A percentile compares a stretch with the other conserved stretches of the same genome.
Evolutionary conservation across 2,113 vertebrate species (phyloP).

Genomic region (Addax nasomaculatus): DNA sequence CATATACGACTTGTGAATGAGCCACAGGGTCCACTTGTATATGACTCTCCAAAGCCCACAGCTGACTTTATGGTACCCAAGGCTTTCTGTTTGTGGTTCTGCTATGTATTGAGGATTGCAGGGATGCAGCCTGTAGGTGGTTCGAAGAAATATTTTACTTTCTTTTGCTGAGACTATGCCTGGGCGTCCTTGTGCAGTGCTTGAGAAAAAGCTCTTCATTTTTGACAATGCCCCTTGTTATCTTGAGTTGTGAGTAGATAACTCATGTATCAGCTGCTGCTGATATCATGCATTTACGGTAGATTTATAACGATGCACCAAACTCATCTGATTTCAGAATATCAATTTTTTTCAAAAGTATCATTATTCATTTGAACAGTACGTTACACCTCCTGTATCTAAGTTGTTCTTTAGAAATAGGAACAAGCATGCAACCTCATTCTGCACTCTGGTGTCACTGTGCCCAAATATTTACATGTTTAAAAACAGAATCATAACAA

Average conservation of each 20-base stretch:
- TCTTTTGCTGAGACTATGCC: too few relatives aligned
- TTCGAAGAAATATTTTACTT: neutral
- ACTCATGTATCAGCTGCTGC: rapidly evolving
- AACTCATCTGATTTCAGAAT: neutral
- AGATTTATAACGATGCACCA: neutral
- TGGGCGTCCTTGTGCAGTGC: neutral
- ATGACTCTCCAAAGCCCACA: neutral
- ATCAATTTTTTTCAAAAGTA: rapidly evolving
- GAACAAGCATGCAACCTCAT: neutral
- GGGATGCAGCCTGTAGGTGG: neutral
- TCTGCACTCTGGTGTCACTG: too few relatives aligned
- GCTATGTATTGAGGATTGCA: neutral
- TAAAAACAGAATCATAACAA: too few relatives aligned
- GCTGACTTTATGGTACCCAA: neutral
- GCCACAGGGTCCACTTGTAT: neutral
- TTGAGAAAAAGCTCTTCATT: neutral
- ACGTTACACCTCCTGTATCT: rapidly evolving
- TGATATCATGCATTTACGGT: rapidly evolving
- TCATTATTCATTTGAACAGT: neutral
- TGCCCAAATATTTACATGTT: neutral
- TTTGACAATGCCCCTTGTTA: rapidly evolving
- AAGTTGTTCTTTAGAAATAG: neutral
- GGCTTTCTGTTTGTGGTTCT: neutral
- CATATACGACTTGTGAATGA: rapidly evolving
- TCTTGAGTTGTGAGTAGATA: neutral